Percentiles rank a stretch among this genome's conserved stretches.
These are phyloP conservation scores for Batillaria attramentaria DNA, from an alignment of 1,140 invertebrate genomes.

Conservation along the genomic window DNA sequence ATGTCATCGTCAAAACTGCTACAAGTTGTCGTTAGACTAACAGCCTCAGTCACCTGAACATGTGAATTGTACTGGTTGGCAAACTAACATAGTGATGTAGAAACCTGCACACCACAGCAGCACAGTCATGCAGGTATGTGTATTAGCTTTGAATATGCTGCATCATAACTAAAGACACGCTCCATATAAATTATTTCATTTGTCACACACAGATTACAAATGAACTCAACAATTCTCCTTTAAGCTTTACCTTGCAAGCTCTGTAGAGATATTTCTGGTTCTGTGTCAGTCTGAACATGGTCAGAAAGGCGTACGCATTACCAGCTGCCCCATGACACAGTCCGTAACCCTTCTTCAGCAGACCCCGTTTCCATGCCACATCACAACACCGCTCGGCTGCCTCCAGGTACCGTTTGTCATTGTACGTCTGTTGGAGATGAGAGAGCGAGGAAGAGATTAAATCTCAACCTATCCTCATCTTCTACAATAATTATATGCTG, in stretches of 20 bases:
- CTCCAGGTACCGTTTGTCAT: conserved; percentile 82
- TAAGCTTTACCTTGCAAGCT: conserved; percentile 74
- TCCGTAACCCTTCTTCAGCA: conserved; percentile 92
- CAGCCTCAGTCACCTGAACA: no score
- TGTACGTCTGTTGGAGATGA: conserved; percentile 79
- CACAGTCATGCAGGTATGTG: background rate
- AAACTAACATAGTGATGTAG: no score
- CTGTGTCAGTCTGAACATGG: conserved; percentile 85
- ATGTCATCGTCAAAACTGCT: no score
- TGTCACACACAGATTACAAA: background rate
- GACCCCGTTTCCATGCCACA: conserved; percentile 86
- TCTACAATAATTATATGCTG: no score
- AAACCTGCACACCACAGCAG: background rate
- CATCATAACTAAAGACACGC: background rate
- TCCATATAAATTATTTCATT: background rate
- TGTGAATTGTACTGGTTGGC: no score
- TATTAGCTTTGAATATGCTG: background rate
- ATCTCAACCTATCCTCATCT: no score
- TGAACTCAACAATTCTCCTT: background rate
- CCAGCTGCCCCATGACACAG: conserved; percentile 94
- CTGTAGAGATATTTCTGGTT: conserved; percentile 82
- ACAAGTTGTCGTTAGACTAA: no score
- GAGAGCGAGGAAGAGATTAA: no score
- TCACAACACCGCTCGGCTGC: conserved; percentile 82
- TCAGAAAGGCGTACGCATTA: conserved; percentile 91